Conservation (phyloP, 2,888 invertebrate species). For the Erynnis tages region DNA sequence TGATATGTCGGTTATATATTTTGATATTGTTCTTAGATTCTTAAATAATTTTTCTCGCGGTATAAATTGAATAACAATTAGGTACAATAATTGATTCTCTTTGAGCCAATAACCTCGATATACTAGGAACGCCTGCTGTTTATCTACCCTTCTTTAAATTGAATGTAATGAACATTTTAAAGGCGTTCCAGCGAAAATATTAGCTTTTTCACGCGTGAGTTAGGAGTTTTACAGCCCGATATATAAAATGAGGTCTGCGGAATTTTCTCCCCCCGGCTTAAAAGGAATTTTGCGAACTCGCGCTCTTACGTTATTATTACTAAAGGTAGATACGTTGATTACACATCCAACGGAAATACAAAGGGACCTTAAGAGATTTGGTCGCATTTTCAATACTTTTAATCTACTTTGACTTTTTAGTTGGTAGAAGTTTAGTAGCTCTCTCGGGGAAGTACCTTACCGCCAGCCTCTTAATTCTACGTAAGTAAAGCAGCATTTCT, state of each 20-base stretch:
- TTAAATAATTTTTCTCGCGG: no score
- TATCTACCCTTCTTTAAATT: slow-evolving; percentile 43
- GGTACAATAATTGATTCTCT: background rate
- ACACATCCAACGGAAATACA: slow-evolving; percentile 14
- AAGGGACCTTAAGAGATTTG: background rate
- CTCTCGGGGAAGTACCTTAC: no score
- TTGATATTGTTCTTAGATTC: no score
- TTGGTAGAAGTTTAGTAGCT: no score
- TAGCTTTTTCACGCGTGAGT: slow-evolving; percentile 53
- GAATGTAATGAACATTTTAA: slow-evolving; percentile 54
- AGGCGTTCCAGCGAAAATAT: slow-evolving; percentile 51
- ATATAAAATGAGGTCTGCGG: slow-evolving; percentile 46
- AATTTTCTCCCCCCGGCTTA: slow-evolving; percentile 41
- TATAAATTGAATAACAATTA: no score
- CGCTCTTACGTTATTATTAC: slow-evolving; percentile 26
- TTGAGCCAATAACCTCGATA: slow-evolving; percentile 29
- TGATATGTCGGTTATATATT: no score
- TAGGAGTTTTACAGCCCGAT: slow-evolving; percentile 47
- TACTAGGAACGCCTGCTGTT: slow-evolving; percentile 33
- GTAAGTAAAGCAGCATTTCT: no score
- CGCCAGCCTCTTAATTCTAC: no score
- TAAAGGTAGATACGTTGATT: slow-evolving; percentile 21
- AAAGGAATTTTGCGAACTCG: slow-evolving; percentile 41
- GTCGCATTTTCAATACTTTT: slow-evolving; percentile 2
- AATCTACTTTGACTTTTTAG: background rate